Evolutionary conservation across 2,113 vertebrate species (phyloP), one percentile per base, ranked within the genome.

Genomic region (Cranoglanis bouderius): DNA sequence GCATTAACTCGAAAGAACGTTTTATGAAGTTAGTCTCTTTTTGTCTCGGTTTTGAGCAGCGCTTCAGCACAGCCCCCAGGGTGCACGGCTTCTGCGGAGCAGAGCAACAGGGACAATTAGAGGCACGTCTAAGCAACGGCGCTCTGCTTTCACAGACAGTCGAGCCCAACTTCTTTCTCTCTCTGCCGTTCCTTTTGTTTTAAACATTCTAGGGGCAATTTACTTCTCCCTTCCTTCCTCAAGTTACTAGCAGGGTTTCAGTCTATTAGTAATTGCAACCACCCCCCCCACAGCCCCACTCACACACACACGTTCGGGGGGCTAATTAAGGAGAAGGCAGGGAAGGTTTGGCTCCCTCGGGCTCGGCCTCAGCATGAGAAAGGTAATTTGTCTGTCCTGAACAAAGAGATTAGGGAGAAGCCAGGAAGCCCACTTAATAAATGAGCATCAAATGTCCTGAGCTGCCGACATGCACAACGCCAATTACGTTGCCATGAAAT

Each of bases 351-450:
- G 96, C 96, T 98, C 97, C 97, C 97, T 95, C 95, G 97, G 97
- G 97, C 96, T 93, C 93, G 93, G 96, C 96, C 96, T 96, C 97
- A 93, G 96, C 97, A 96, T 97, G 97, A 98, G 97, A 96, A 98
- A 97, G 96, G 98, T 97, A 98, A 99, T 99, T 99, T 99, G 98
- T 98, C 97, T 98, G 97, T 97, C 97, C 97, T 97, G 97, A 98
- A 98, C 97, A 98, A 99, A 98, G 97, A 96, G 95, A 98, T 98
- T 97, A 96, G 92, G 96, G 95, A 96, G 96, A 96, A 96, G 97
- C 97, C 94, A 96, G 96, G 93, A 94, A 97, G 96, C 96, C 96
- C 97, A 97, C 97, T 97, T 97, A 98, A 98, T 98, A 98, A 97
- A 97, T 95, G 97, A 98, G 96, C 97, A 97, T 97, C 97, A 96